A percentile compares a stretch with the other conserved stretches of the same genome.
Evolutionary conservation across 2,113 vertebrate species (phyloP).

Genomic region (Mustelus asterias): DNA sequence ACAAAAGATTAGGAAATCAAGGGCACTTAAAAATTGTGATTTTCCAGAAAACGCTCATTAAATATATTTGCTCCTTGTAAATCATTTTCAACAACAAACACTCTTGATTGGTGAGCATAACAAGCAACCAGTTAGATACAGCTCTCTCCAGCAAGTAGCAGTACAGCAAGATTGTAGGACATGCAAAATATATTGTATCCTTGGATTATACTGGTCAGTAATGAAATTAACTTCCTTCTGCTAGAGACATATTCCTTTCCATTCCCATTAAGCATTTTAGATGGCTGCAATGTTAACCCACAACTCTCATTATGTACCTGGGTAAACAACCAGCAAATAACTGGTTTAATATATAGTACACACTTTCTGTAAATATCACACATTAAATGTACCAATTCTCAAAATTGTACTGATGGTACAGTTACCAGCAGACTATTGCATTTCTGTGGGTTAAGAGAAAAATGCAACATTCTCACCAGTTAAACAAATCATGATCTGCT

Average conservation of each 20-base stretch:
- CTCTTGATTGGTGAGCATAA: neutral
- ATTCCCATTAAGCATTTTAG: neutral
- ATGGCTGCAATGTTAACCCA: neutral
- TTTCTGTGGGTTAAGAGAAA: neutral
- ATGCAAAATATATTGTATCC: neutral
- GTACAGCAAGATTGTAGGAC: neutral
- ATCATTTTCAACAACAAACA: neutral
- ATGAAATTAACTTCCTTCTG: neutral
- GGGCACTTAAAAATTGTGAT: neutral
- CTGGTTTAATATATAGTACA: neutral
- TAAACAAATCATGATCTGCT: neutral
- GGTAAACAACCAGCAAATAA: neutral
- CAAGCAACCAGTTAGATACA: neutral
- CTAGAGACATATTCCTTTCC: neutral
- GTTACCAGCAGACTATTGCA: neutral
- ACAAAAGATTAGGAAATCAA: neutral
- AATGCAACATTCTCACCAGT: neutral
- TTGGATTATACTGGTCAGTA: neutral
- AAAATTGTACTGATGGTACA: neutral
- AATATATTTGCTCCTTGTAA: neutral
- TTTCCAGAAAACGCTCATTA: neutral
- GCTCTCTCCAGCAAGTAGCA: neutral
- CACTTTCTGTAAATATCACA: neutral
- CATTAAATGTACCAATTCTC: neutral
- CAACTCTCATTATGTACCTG: neutral